Conservation (phyloP, 2,113 vertebrate genomes). For the Platanista minor region DNA sequence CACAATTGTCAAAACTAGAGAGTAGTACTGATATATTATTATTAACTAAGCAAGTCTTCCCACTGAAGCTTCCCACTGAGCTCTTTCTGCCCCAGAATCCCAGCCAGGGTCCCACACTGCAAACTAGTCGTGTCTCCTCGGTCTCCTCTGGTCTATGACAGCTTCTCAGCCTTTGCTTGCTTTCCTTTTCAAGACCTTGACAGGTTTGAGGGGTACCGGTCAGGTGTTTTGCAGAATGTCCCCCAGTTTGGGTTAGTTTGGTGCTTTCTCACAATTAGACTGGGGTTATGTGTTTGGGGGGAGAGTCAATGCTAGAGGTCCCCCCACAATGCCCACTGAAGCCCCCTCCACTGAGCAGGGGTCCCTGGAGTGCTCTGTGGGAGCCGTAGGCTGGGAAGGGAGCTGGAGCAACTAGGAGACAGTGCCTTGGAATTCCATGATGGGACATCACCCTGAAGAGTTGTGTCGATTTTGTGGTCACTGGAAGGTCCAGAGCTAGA, state of each 20-base stretch:
- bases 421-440: neutral
- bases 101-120: too few species aligned
- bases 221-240: neutral
- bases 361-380: neutral
- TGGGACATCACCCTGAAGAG: neutral
- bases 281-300: neutral
- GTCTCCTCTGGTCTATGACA: too few species aligned
- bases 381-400: neutral
- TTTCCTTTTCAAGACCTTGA: neutral
- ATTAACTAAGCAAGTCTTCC: too few species aligned
- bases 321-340: neutral
- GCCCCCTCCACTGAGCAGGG: neutral
- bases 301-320: neutral
- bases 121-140: too few species aligned
- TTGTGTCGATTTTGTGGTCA: neutral
- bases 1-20: too few species aligned
- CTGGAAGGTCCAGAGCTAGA: neutral
- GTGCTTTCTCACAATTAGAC: neutral
- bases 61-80: too few species aligned
- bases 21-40: too few species aligned
- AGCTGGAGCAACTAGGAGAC: neutral
- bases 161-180: neutral
- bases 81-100: too few species aligned
- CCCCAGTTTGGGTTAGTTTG: neutral
- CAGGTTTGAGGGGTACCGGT: neutral